Evolutionary conservation across 1,140 invertebrate genomes (phyloP).

Genomic region (Lucilia sericata): DNA sequence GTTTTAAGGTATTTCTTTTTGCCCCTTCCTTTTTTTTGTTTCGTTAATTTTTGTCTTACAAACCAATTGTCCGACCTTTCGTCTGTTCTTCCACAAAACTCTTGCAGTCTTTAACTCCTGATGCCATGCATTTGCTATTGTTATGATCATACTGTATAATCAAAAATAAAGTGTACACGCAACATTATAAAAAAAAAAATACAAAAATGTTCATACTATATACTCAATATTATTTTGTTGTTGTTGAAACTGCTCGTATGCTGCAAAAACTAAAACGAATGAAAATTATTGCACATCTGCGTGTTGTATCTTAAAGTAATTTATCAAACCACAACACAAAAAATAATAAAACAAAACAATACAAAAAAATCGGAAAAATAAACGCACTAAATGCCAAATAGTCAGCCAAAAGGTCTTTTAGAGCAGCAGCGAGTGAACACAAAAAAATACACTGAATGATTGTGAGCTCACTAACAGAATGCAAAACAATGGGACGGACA

Average conservation of each 20-base stretch:
- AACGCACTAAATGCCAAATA: slow-evolving; percentile 29
- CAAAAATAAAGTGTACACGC: neutral
- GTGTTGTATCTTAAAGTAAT: slow-evolving; percentile 23
- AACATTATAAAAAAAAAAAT: neutral
- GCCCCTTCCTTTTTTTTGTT: neutral
- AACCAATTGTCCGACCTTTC: too few relatives aligned
- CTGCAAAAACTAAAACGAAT: neutral
- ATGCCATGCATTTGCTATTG: neutral
- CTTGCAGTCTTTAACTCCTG: neutral
- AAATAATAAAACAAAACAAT: neutral
- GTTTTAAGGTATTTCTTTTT: slow-evolving; percentile 29
- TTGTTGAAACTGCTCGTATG: too few relatives aligned
- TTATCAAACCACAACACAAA: neutral
- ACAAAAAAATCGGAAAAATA: neutral
- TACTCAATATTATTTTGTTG: too few relatives aligned
- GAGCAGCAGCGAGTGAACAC: neutral
- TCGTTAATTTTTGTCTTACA: neutral
- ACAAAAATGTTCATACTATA: too few relatives aligned
- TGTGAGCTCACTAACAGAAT: neutral
- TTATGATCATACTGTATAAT: neutral
- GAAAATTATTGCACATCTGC: slow-evolving; percentile 20
- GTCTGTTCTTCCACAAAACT: neutral
- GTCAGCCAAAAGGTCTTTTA: slow-evolving; percentile 23
- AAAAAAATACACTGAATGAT: neutral
- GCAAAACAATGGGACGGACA: neutral